These are phyloP conservation scores for Automeris io DNA, from an alignment of 2,888 invertebrate species.

Conservation along the genomic window DNA sequence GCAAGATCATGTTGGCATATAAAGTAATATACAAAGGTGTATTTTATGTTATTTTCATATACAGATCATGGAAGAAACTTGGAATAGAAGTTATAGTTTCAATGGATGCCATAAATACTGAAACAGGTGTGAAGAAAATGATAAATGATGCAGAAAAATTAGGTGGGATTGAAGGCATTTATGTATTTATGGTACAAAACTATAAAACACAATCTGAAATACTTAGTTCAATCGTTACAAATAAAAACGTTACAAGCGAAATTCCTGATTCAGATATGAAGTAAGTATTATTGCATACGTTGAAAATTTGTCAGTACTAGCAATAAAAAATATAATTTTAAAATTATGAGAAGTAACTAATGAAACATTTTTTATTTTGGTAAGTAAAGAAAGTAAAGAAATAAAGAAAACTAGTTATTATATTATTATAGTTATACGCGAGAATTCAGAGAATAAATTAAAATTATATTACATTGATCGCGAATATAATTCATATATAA, in stretches of 20 bases:
- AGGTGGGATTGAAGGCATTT: conserved; percentile 8
- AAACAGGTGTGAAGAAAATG: conserved; percentile 6
- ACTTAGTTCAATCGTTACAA: not conserved
- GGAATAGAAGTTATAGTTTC: conserved; percentile 16
- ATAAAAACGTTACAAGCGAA: not conserved
- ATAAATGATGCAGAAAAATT: conserved; percentile 4
- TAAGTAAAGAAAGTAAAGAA: no score
- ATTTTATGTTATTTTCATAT: conserved; percentile 6
- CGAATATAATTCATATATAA: no score
- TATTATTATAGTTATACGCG: no score
- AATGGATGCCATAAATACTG: conserved; percentile 9
- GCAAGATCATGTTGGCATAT: no score
- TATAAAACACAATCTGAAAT: not conserved
- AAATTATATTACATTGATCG: no score
- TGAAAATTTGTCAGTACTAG: not conserved
- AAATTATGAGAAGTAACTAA: no score
- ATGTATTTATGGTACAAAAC: not conserved
- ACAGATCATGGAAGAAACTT: conserved; percentile 18
- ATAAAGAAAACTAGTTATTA: no score
- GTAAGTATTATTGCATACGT: not conserved
- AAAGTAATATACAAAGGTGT: not conserved
- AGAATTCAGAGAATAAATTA: no score
- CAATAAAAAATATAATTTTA: no score
- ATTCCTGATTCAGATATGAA: not conserved
- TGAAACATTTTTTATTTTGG: no score